Percentiles rank a stretch among this genome's conserved stretches.
These are phyloP conservation scores for Sinocyclocheilus grahami DNA, from an alignment of 2,113 vertebrate genomes.

Conservation along the genomic window DNA sequence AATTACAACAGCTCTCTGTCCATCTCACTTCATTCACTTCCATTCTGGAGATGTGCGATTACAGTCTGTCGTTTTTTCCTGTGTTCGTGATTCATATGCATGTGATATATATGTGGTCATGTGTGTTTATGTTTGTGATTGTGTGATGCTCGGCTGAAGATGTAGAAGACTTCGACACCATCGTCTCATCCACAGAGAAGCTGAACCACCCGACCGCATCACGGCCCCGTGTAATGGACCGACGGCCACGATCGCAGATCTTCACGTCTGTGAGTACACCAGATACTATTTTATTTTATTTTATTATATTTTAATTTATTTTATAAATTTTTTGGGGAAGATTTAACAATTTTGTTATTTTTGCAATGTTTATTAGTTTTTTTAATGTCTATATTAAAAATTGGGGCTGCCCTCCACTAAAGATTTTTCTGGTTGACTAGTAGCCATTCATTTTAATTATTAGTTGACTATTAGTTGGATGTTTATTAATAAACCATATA, in stretches of 20 bases:
- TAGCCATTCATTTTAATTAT: too few species aligned
- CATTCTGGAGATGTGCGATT: constrained; percentile 16
- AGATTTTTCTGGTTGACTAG: too few species aligned
- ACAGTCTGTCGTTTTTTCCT: constrained; percentile 14
- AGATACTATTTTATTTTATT: too few species aligned
- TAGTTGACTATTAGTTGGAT: too few species aligned
- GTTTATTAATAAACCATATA: too few species aligned
- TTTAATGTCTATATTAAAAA: background rate
- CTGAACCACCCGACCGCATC: constrained; percentile 92
- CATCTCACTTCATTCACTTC: constrained; percentile 13
- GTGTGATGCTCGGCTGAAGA: constrained; percentile 71
- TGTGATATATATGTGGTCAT: constrained; percentile 20
- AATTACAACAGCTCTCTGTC: constrained; percentile 23
- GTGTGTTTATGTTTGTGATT: constrained; percentile 44
- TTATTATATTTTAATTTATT: too few species aligned
- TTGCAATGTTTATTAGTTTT: background rate
- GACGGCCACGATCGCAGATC: constrained; percentile 93
- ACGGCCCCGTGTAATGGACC: constrained; percentile 90
- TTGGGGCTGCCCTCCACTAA: too few species aligned
- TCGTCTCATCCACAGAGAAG: constrained; percentile 88
- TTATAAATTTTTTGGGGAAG: background rate
- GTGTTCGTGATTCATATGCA: constrained; percentile 13
- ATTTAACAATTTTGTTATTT: background rate
- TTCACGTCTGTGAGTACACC: constrained; percentile 86
- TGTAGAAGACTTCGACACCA: constrained; percentile 89